Evolutionary conservation across 2,888 invertebrate genomes (phyloP).

Genomic region (Drosophila setosimentum): DNA sequence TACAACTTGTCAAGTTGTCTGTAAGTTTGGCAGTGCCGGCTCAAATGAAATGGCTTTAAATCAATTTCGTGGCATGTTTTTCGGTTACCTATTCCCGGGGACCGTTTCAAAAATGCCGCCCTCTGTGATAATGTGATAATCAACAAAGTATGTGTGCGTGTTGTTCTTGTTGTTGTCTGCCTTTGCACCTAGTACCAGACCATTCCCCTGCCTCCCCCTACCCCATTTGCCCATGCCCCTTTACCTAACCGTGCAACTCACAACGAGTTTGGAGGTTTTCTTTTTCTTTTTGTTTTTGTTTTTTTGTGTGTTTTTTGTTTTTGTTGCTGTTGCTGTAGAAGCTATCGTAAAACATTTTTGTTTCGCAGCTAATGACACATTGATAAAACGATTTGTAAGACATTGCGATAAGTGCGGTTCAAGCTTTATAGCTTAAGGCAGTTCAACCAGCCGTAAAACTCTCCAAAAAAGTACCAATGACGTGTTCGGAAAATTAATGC

Average conservation of each 20-base stretch:
- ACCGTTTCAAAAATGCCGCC: conserved; percentile 68
- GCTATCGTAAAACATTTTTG: conserved; percentile 74
- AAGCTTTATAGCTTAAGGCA: conserved; percentile 77
- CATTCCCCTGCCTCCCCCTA: neutral
- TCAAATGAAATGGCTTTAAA: conserved; percentile 69
- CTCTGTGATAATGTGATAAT: conserved; percentile 57
- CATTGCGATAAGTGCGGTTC: conserved; percentile 77
- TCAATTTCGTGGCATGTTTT: conserved; percentile 68
- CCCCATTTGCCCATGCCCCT: neutral
- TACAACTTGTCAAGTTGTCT: conserved; percentile 73
- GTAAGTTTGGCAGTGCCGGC: conserved; percentile 60
- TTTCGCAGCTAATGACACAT: conserved; percentile 75
- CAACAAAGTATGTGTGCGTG: conserved; percentile 53
- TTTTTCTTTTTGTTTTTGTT: neutral
- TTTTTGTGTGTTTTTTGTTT: conserved; percentile 1
- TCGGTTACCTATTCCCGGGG: conserved; percentile 33
- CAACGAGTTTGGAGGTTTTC: conserved; percentile 13
- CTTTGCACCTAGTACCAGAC: conserved; percentile 15
- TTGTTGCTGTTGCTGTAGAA: conserved; percentile 32
- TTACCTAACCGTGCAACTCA: neutral
- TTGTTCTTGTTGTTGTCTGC: conserved; percentile 40
- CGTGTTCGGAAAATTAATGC: conserved; percentile 37
- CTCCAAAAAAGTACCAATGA: conserved; percentile 19
- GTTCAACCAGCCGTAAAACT: conserved; percentile 34
- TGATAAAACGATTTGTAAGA: conserved; percentile 82